Percentiles rank a stretch among this genome's conserved stretches.
These are phyloP conservation scores for Magallana nippona DNA, from an alignment of 2,888 invertebrate genomes.

Conservation along the genomic window DNA sequence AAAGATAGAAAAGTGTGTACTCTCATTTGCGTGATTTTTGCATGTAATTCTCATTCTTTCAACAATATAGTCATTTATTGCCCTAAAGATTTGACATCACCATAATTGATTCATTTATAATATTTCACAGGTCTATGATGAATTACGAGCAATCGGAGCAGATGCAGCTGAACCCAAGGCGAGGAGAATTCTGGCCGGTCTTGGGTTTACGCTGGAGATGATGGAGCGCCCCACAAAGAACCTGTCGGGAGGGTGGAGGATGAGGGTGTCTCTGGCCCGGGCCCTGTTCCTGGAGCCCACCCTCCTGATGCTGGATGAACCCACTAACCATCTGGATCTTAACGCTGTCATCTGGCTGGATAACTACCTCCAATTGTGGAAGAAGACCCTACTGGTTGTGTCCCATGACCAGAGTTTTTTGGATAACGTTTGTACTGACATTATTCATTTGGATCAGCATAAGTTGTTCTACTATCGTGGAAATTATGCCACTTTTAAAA, in stretches of 20 bases:
- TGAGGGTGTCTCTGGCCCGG: conserved; percentile 96
- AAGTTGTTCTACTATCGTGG: conserved; percentile 98
- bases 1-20: too few species aligned
- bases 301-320: conserved; percentile 97
- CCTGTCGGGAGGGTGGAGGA: conserved; percentile 95
- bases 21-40: too few species aligned
- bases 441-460: conserved; percentile 96
- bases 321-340: conserved; percentile 98
- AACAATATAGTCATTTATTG: too few species aligned
- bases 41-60: too few species aligned
- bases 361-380: conserved; percentile 99
- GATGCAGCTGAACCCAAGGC: conserved; percentile 99
- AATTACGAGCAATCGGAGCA: conserved; percentile 96
- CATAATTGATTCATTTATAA: not conserved
- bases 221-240: conserved; percentile 90
- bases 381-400: conserved; percentile 97
- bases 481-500: conserved; percentile 88
- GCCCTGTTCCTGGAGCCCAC: conserved; percentile 98
- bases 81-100: too few species aligned
- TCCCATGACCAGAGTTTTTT: conserved; percentile 99
- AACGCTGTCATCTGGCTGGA: conserved; percentile 99
- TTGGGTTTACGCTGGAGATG: conserved; percentile 89
- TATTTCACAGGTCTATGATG: conserved; percentile 88
- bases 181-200: conserved; percentile 96
- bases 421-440: conserved; percentile 99